These are phyloP conservation scores for Taeniopygia guttata DNA, from an alignment of 2,797 vertebrate species.

Conservation along the genomic window DNA sequence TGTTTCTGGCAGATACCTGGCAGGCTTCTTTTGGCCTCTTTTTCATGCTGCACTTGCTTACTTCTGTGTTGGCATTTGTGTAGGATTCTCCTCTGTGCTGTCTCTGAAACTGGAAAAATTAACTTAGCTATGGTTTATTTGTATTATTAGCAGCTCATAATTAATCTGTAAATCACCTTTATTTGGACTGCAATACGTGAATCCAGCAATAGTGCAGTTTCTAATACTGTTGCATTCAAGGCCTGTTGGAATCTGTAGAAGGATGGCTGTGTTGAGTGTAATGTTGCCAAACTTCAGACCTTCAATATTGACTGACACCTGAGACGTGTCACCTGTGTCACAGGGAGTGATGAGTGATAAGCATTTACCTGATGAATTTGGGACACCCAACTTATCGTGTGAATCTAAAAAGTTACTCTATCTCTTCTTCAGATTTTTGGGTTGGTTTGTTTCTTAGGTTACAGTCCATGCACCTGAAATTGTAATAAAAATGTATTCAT, in stretches of 20 bases:
- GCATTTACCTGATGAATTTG: background rate
- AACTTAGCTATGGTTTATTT: background rate
- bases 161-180: background rate
- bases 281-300: background rate
- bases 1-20: background rate
- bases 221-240: background rate
- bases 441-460: background rate
- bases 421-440: background rate
- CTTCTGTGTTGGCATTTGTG: background rate
- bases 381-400: background rate
- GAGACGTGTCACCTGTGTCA: fast-evolving
- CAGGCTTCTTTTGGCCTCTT: background rate
- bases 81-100: background rate
- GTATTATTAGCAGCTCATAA: background rate
- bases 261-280: background rate
- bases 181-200: background rate
- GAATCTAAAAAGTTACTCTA: background rate
- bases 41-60: background rate
- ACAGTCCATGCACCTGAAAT: background rate
- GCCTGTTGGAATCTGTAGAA: background rate
- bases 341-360: background rate
- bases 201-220: background rate
- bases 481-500: background rate
- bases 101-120: background rate
- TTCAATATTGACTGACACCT: background rate